Conservation (phyloP, 2,113 vertebrate species). For the Rhynchomys soricoides region DNA sequence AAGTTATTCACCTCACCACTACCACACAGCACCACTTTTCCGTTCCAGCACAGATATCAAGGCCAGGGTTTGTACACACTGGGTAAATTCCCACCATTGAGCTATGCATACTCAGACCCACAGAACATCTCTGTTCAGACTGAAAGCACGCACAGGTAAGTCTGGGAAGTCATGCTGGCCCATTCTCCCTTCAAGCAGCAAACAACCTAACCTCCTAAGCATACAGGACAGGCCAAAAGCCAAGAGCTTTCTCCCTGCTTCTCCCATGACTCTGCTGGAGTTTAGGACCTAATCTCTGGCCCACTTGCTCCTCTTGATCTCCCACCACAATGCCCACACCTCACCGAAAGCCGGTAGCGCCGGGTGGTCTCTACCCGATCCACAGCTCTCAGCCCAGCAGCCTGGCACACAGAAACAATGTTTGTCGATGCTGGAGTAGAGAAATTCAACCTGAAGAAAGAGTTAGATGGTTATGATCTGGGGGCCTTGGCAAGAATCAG, state of each 20-base stretch:
- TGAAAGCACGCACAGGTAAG: neutral
- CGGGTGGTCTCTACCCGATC: constrained; percentile 91
- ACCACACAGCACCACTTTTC: neutral
- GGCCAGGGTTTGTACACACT: neutral
- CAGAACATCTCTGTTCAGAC: neutral
- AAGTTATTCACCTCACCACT: neutral
- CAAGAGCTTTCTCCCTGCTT: neutral
- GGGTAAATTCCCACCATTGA: neutral
- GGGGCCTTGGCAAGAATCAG: neutral
- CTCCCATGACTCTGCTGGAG: neutral
- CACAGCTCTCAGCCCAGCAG: constrained; percentile 86
- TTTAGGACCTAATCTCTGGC: neutral
- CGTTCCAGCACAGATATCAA: neutral
- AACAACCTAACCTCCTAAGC: neutral
- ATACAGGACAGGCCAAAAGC: neutral
- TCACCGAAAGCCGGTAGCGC: constrained; percentile 91
- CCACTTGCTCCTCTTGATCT: neutral
- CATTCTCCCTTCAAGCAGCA: neutral
- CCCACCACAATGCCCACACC: neutral
- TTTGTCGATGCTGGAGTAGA: constrained; percentile 94
- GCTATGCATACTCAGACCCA: neutral
- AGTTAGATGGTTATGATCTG: neutral
- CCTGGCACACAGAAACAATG: constrained; percentile 91
- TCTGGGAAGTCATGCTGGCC: no score
- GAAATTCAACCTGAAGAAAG: constrained; percentile 90